Evolutionary conservation across 2,113 vertebrate genomes (phyloP).

Genomic region (Rhadina sibilatrix): DNA sequence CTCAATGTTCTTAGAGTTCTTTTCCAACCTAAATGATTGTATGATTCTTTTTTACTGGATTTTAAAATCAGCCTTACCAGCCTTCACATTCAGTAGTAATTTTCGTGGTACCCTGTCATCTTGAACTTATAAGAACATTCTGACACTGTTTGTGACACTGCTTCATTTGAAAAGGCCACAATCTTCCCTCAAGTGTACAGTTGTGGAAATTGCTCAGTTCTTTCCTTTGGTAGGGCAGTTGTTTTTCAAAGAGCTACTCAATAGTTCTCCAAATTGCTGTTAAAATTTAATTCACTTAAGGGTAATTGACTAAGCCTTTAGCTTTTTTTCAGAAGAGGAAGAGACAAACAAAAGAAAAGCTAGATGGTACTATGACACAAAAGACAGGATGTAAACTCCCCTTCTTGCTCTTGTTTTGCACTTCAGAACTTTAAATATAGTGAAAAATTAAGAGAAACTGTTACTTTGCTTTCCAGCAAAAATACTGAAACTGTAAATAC

Average conservation of each 20-base stretch:
- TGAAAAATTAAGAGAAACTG: neutral
- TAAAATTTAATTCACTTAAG: neutral
- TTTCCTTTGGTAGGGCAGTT: neutral
- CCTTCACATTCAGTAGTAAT: neutral
- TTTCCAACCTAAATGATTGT: neutral
- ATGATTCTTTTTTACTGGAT: neutral
- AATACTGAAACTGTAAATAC: neutral
- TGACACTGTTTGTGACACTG: neutral
- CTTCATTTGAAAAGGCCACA: neutral
- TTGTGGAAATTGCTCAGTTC: neutral
- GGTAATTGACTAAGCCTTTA: neutral
- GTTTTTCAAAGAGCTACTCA: neutral
- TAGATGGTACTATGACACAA: neutral
- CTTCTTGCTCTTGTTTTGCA: neutral
- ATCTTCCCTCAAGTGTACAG: neutral
- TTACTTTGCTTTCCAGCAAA: neutral
- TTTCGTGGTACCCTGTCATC: neutral
- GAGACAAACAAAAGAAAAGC: neutral
- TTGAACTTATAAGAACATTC: neutral
- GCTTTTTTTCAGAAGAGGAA: neutral
- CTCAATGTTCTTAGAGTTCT: neutral
- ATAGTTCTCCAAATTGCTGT: neutral
- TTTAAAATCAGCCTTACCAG: neutral
- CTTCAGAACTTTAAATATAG: neutral
- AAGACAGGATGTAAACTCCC: neutral